Evolutionary conservation across 2,113 vertebrate genomes (phyloP).

Genomic region (Steatornis caripensis): DNA sequence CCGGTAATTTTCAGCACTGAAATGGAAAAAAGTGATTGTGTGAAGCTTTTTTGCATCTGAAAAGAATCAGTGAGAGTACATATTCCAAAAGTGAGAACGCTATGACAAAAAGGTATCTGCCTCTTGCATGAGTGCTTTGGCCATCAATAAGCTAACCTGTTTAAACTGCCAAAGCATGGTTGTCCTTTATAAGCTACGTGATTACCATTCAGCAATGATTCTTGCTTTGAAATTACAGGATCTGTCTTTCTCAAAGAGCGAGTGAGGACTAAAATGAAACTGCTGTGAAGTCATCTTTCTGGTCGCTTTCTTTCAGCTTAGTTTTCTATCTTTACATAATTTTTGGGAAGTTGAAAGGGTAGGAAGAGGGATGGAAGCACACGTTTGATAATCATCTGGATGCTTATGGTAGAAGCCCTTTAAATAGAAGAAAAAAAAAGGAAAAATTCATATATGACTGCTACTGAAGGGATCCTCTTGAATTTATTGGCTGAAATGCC

Average conservation of each 20-base stretch:
- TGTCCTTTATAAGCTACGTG: not conserved
- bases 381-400: not conserved
- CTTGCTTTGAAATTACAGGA: not conserved
- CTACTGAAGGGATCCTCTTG: not conserved
- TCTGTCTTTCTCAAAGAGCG: not conserved
- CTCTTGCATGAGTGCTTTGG: not conserved
- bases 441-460: not conserved
- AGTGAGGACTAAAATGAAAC: not conserved
- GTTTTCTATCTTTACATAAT: not conserved
- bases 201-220: not conserved
- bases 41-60: constrained; percentile 34
- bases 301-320: not conserved
- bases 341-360: not conserved
- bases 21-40: not conserved
- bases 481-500: not conserved
- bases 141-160: not conserved
- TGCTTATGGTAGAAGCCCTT: not conserved
- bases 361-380: not conserved
- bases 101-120: not conserved
- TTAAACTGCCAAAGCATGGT: not conserved
- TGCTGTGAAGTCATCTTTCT: not conserved
- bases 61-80: not conserved
- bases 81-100: not conserved
- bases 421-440: not conserved
- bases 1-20: constrained; percentile 12